phyloP scores from a whole-genome alignment of 2,113 vertebrate species.

The Beaufortia kweichowensis region DNA sequence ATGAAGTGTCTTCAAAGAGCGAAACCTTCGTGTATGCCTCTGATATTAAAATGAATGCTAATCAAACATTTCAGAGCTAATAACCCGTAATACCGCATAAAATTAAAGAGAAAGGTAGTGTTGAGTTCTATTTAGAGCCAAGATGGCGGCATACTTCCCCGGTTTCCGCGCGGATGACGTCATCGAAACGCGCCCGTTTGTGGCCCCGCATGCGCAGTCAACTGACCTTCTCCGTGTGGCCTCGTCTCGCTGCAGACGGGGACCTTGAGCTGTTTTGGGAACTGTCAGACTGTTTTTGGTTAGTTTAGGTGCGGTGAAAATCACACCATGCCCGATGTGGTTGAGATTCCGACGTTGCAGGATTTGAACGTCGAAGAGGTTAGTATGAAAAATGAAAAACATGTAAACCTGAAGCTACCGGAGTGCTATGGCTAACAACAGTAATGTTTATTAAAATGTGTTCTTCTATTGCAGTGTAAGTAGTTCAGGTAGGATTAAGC shows the following conservation, averaged over 20 bases:
- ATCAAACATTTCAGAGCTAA: background rate
- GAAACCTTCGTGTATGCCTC: too few relatives aligned
- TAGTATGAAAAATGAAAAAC: slow-evolving; percentile 57
- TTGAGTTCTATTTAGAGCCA: background rate
- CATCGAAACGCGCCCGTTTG: slow-evolving; percentile 53
- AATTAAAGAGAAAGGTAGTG: background rate
- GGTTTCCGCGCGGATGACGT: slow-evolving; percentile 44
- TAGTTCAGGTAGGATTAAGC: too few relatives aligned
- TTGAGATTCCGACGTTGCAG: slow-evolving; percentile 78
- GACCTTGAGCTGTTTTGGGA: slow-evolving; percentile 63
- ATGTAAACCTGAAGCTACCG: background rate
- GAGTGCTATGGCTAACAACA: background rate
- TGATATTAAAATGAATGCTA: too few relatives aligned
- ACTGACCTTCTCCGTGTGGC: slow-evolving; percentile 72
- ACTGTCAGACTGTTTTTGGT: slow-evolving; percentile 17
- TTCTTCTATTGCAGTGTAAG: background rate
- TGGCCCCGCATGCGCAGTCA: slow-evolving; percentile 52
- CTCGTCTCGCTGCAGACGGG: slow-evolving; percentile 58
- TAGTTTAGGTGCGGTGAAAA: slow-evolving; percentile 22
- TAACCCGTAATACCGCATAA: background rate
- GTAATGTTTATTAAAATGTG: background rate
- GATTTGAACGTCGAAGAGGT: slow-evolving; percentile 90
- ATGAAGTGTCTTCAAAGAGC: too few relatives aligned
- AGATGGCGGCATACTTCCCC: background rate
- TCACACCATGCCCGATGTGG: slow-evolving; percentile 75